Conservation (phyloP, 2,797 vertebrate genomes). For the Periophthalmus magnuspinnatus region DNA sequence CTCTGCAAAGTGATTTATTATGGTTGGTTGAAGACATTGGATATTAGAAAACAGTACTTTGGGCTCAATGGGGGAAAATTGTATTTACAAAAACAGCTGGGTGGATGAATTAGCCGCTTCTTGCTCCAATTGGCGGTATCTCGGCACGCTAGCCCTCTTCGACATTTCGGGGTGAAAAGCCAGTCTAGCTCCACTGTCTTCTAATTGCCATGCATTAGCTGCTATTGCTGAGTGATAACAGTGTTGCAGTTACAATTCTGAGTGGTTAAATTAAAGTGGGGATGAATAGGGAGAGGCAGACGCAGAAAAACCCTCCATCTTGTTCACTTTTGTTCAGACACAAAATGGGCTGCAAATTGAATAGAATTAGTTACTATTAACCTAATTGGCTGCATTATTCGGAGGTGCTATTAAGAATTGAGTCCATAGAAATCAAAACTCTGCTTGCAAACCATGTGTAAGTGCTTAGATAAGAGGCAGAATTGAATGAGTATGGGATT, state of each 20-base stretch:
- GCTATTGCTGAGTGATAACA: constrained; percentile 71
- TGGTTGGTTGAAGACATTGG: constrained; percentile 64
- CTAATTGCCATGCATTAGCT: constrained; percentile 74
- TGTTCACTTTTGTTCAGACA: constrained; percentile 15
- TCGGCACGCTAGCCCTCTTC: constrained; percentile 46
- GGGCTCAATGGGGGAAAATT: constrained; percentile 40
- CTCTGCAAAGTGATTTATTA: constrained; percentile 70
- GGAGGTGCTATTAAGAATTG: background rate
- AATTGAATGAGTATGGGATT: background rate
- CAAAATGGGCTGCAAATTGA: constrained; percentile 3
- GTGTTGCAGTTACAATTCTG: constrained; percentile 71
- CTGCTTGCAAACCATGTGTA: background rate
- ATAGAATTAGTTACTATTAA: constrained; percentile 2
- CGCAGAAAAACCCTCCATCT: constrained; percentile 9
- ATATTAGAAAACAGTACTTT: constrained; percentile 67
- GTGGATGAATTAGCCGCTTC: constrained; percentile 61
- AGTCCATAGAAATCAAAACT: constrained; percentile 5
- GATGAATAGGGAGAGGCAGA: constrained; percentile 50
- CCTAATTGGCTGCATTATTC: constrained; percentile 7
- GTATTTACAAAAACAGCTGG: constrained; percentile 75
- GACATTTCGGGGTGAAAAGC: constrained; percentile 69
- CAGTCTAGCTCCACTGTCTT: constrained; percentile 61
- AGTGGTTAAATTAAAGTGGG: constrained; percentile 70
- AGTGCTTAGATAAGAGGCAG: background rate
- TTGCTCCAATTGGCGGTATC: constrained; percentile 59